phyloP scores from a whole-genome alignment of 2,888 invertebrate genomes.

The Heliconius hortense region DNA sequence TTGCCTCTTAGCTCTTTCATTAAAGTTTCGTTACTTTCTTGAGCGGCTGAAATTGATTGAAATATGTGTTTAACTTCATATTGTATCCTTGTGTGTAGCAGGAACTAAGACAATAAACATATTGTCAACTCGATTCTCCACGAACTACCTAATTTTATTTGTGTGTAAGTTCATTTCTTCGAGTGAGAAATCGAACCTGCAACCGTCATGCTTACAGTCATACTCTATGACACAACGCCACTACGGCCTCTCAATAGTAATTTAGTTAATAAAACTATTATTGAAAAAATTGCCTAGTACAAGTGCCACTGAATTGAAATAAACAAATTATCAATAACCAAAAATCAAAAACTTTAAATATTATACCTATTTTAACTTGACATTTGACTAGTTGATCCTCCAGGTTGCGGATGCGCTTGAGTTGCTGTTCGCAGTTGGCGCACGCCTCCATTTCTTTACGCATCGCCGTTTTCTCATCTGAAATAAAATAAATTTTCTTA shows the following conservation, averaged over 20 bases:
- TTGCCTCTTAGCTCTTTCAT: slow-evolving; percentile 83
- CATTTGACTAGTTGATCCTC: slow-evolving; percentile 70
- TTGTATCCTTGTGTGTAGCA: background rate
- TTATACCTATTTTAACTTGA: slow-evolving; percentile 63
- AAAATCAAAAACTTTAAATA: background rate
- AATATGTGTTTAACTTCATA: background rate
- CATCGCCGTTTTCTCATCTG: slow-evolving; percentile 73
- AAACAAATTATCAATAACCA: background rate
- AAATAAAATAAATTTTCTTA: background rate
- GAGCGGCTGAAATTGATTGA: slow-evolving; percentile 57
- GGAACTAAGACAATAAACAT: background rate
- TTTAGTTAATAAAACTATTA: background rate
- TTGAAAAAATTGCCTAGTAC: background rate
- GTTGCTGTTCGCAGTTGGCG: slow-evolving; percentile 66
- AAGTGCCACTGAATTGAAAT: background rate
- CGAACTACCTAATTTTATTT: background rate
- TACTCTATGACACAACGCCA: background rate
- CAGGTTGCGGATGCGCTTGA: slow-evolving; percentile 63
- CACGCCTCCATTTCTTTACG: slow-evolving; percentile 71
- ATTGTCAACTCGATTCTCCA: too few species aligned
- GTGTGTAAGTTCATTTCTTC: background rate
- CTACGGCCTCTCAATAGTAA: background rate
- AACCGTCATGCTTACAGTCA: background rate
- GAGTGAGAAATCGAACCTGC: background rate
- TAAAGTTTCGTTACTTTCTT: slow-evolving; percentile 82